Evolutionary conservation across 2,113 vertebrate species (phyloP).

Genomic region (Rhizomys pruinosus): DNA sequence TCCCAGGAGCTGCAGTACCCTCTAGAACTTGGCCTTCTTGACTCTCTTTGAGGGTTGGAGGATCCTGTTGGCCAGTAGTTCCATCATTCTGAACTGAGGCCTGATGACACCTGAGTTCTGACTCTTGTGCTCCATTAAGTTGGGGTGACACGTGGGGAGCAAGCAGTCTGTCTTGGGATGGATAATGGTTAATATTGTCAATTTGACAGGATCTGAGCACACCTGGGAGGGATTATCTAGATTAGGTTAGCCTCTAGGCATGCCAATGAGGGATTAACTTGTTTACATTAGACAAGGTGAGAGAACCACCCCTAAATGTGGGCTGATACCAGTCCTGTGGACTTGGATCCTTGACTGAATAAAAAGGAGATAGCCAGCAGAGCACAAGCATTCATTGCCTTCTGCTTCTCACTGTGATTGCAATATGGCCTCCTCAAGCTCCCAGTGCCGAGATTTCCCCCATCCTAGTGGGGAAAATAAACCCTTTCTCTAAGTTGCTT

Average conservation of each 20-base stretch:
- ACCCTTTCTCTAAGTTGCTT: neutral
- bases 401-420: neutral
- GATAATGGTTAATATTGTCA: neutral
- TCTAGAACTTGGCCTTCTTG: neutral
- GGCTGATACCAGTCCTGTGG: neutral
- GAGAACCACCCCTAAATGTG: neutral
- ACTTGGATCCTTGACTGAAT: neutral
- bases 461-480: neutral
- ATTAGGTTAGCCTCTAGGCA: too few species aligned
- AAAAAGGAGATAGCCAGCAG: neutral
- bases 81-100: neutral
- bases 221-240: too few species aligned
- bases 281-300: neutral
- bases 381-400: neutral
- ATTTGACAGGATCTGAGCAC: neutral
- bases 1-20: rapidly evolving
- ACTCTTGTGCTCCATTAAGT: neutral
- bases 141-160: too few species aligned
- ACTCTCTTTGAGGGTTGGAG: neutral
- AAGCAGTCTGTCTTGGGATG: too few species aligned
- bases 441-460: neutral
- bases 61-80: rapidly evolving
- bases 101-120: neutral
- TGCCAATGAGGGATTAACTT: neutral
- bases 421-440: neutral